These are phyloP conservation scores for Philonicus albiceps DNA, from an alignment of 2,888 invertebrate species.

Conservation along the genomic window DNA sequence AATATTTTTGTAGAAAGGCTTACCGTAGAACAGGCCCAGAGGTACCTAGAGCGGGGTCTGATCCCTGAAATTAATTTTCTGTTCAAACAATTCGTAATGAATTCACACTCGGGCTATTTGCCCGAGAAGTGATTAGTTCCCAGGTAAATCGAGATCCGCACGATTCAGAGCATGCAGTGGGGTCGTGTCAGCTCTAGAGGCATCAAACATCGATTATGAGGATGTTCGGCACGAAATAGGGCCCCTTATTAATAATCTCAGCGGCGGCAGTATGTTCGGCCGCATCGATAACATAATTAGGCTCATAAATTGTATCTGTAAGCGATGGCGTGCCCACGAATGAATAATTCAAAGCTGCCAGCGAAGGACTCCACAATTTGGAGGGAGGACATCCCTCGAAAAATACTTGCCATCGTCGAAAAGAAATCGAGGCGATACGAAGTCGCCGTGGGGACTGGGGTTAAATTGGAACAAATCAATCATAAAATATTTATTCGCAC, in stretches of 20 bases:
- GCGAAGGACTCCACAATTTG: not conserved
- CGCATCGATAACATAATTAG: constrained; percentile 29
- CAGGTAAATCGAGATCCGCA: not conserved
- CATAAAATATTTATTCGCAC: constrained; percentile 44
- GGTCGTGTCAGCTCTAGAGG: not conserved
- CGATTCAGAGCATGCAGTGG: not conserved
- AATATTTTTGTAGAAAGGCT: constrained; percentile 30
- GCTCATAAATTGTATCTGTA: constrained; percentile 25
- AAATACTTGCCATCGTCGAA: not conserved
- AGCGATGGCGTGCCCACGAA: not conserved
- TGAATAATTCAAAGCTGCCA: constrained; percentile 32
- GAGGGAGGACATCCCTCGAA: not conserved
- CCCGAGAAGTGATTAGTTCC: not conserved
- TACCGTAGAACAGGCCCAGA: not conserved
- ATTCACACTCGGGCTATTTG: constrained; percentile 1
- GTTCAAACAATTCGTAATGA: constrained; percentile 29
- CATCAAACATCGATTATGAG: constrained; percentile 11
- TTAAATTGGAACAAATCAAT: constrained; percentile 42
- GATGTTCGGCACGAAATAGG: not conserved
- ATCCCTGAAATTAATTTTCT: constrained; percentile 5
- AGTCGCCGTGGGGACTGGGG: not conserved
- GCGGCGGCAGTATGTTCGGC: not conserved
- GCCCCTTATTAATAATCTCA: not conserved
- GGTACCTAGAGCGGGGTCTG: not conserved
- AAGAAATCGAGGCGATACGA: not conserved